Base-by-base conservation (phyloP, 2,113 vertebrate species). In the Barbus barbus region DNA sequence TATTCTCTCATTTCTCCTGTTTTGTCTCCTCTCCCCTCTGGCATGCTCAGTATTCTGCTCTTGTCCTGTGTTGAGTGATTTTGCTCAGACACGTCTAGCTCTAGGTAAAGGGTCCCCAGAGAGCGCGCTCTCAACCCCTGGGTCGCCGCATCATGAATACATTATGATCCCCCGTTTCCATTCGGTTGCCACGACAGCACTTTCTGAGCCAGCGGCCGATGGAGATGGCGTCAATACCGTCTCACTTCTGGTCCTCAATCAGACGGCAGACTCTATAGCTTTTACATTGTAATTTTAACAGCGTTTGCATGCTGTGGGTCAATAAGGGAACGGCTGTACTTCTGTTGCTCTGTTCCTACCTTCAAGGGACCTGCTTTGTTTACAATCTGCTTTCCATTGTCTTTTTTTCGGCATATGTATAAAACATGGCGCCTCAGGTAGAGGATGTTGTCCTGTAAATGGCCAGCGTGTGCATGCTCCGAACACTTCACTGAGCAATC, bases 161-260 rank as follows among this genome's bases (percentile, higher is more conserved):
- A 98, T 99, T 98, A 99, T 97, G 95, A 97, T 96, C 96, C 97
- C 96, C 95, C 96, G 96, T 97, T 97, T 98, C 96, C 96, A 97
- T 98, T 96, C 96, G 96, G 97, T 99, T 99, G 97, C 97, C 97
- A 98, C 96, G 97, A 97, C 97, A 99, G 97, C 98, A 98, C 96
- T 98, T 98, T 99, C 95, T 93, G 94, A 97, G 96, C 96, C 95
- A 95, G 96, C 96, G 96, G 96, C 96, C 96, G 96, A 98, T 97
- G 97, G 97, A 98, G 96, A 97, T 95, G 95, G 96, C 97, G 46
- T 76, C 74, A 53, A 28, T 56, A 31, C 44, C 16, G 26, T n/a
- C 44, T 72, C 9, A 72, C 38, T 13, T 72, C 22, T 44, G 11
- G 11, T 41, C 18, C 65, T 72, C 22, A 5, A 72, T 72, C 69